Base-by-base conservation (phyloP, 30 jellyfish, hydroid and myxozoan genomes). In the Aurelia sp. region DNA sequence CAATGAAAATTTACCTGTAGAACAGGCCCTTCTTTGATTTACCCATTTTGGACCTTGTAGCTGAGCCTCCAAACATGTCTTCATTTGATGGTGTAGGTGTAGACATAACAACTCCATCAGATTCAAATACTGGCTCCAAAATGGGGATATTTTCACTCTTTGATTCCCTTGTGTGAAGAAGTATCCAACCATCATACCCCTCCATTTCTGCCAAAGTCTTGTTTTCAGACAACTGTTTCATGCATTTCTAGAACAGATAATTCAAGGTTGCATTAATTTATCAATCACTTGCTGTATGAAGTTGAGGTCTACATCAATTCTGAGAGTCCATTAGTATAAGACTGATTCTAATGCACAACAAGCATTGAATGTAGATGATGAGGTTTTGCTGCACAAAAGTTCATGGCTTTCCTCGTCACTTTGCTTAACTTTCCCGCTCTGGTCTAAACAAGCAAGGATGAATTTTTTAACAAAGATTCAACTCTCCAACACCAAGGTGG, bases 1-100 rank as follows among this genome's bases (percentile, higher is more conserved):
- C 50, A 44, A 44, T 44, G 55, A 44, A 44, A n/a, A 17, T 48
- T 12, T 64, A 73, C 93, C 93, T 84, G 53, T 84, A 84, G 78
- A 73, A 84, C 59, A 71, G 44, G 7, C 93, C 93, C 48, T 73
- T 47, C 35, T 72, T 84, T 69, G 78, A 51, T 62, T 84, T 84
- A 13, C 87, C 93, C 66, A 70, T 33, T 41, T 48, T 71, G 7
- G 87, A 7, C 41, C 93, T 84, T 18, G 87, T 27, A 16, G 90
- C 88, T n/a, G 87, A 77, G 30, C 96, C 96, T 21, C 88, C 96
- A 87, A 87, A 87, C 70, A 87, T 68, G 61, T 76, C 91, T 37
- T 87, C 96, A 60, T 73, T 58, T 21, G 91, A 87, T 30, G 89
- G 89, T 13, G 89, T 74, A 4, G 89, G 95, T 23, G 86, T 84